Evolutionary conservation across 2,888 invertebrate genomes (phyloP), one percentile per base, ranked within the genome.

Genomic region (Hypselothyrea guttata): DNA sequence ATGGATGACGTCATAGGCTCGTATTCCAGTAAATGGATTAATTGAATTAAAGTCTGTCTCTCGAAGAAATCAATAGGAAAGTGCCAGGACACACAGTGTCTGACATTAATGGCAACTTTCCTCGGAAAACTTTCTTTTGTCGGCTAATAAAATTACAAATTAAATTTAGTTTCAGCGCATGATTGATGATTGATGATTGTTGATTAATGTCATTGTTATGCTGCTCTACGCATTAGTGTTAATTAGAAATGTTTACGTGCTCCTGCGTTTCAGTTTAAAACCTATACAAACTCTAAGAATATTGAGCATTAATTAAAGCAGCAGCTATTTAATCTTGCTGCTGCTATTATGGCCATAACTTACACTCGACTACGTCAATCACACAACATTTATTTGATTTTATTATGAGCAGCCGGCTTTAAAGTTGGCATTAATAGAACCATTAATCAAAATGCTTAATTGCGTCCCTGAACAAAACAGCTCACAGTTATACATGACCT

Each of bases 1-100:
- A 52, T 45, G 34, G 45, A 57, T 71, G 74, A 63, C 65, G 63
- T 64, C 59, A 67, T 58, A 31, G 40, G 57, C 37, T 53, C 63
- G 58, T 66, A 53, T 62, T 40, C 56, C 78, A 79, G 85, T 79
- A 72, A 83, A 75, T 78, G 85, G 85, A 79, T 85, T 79, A 78
- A 79, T 79, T 72, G 79, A 78, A 85, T 79, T 78, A 54, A 41
- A 33, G 35, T 44, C 51, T 41, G 51, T 11, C 52, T 18, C 27
- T 49, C 41, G 41, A 34, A 16, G n/a, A 37, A 57, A 54, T 67
- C 61, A 68, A 70, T 54, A 49, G 12, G 11, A 52, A 47, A 38
- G n/a, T 31, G 15, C 40, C 28, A 15, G 22, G 40, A 38, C 13
- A 7, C 3, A 35, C 44, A 44, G 45, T 11, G 44, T 13, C 27